Percentiles rank a stretch among this genome's conserved stretches.
Conservation (phyloP, 2,113 vertebrate species). For the Tapirus terrestris region DNA sequence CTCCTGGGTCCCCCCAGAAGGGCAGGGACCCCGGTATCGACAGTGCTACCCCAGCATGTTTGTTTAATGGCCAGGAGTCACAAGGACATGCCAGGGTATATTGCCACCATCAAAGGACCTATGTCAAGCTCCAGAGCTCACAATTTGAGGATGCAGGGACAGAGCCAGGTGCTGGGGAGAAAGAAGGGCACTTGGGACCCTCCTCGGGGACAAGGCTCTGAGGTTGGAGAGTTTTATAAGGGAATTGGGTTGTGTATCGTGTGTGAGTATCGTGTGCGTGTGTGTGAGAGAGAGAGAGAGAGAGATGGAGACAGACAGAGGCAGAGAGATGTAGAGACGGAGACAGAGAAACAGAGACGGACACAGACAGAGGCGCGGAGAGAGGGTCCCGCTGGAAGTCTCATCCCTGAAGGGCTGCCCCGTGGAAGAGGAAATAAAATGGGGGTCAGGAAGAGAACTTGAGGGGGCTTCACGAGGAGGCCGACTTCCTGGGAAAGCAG, state of each 20-base stretch:
- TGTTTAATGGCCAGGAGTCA: not conserved
- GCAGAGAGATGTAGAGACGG: no score
- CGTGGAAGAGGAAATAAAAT: fast-evolving
- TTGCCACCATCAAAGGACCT: fast-evolving
- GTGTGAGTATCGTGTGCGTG: no score
- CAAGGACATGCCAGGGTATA: fast-evolving
- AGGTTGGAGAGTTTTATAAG: fast-evolving
- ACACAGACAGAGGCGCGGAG: no score
- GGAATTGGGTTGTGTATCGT: no score
- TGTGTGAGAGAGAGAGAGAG: no score
- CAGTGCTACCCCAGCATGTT: fast-evolving
- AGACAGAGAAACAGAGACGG: not conserved
- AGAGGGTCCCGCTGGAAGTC: not conserved
- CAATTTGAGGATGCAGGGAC: fast-evolving
- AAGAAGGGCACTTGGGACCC: fast-evolving
- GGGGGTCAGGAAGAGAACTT: not conserved
- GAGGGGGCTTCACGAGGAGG: fast-evolving
- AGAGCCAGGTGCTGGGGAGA: not conserved
- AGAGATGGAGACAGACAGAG: no score
- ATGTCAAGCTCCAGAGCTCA: fast-evolving
- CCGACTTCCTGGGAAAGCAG: not conserved
- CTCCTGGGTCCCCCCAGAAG: fast-evolving
- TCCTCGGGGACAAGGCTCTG: not conserved
- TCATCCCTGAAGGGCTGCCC: no score
- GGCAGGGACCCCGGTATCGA: no score